Base-by-base conservation (phyloP, 2,797 vertebrate genomes). In the Cuculus canorus region DNA sequence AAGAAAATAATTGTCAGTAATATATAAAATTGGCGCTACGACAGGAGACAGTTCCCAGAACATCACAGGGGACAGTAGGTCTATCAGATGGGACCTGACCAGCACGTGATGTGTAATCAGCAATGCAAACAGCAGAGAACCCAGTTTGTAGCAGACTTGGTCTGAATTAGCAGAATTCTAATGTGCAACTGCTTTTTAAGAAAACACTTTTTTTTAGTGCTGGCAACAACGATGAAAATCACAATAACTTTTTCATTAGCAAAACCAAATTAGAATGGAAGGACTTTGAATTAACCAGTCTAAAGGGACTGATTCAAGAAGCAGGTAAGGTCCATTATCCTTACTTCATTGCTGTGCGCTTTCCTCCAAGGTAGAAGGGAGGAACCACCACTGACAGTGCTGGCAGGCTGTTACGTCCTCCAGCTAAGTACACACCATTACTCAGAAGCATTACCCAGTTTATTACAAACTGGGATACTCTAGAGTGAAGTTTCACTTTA, bases 1-100 rank as follows among this genome's bases (percentile, higher is more conserved):
- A 97, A 98, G 97, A 99, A 98, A 98, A 99, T 97, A 98, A 97
- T 96, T 95, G 98, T 99, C 99, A 99, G 98, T 98, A 97, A 97
- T 97, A 97, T 94, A 96, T 95, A 94, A 97, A 96, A 97, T 76
- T 95, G 98, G 97, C 93, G 98, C 97, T 97, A 98, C 98, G 94
- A 88, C 94, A 95, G 97, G 97, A 98, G 98, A 98, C 97, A 98
- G 98, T 98, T 96, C 96, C 98, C 97, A 98, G 98, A 97, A 97
- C 98, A 97, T 97, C 96, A 97, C 97, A 98, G 97, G 98, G 95
- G 52, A 86, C 90, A 70, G 16, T 13, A 48, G 84, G 50, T 65
- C 68, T 16, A 17, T 12, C 43, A 33, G 61, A 83, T 84, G 92
- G 76, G 73, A 80, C 78, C 54, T 76, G 86, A 72, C 15, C 47